These are phyloP conservation scores for Pachypanchax playfairii DNA, from an alignment of 2,113 vertebrate species.

Conservation along the genomic window DNA sequence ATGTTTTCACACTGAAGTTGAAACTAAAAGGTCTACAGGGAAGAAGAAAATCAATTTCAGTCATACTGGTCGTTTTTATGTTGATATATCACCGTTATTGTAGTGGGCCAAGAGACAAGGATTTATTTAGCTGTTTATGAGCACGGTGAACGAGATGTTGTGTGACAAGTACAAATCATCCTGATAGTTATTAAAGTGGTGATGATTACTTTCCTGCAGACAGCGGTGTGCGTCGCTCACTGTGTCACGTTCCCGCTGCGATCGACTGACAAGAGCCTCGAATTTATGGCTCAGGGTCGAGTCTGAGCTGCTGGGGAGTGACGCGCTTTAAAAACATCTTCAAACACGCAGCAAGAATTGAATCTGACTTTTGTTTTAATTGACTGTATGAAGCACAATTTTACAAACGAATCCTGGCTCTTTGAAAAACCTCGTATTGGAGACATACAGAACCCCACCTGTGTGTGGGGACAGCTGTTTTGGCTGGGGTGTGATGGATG, in stretches of 20 bases:
- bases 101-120: conserved; percentile 19
- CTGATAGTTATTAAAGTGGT: conserved; percentile 74
- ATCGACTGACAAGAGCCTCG: conserved; percentile 39
- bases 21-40: conserved; percentile 26
- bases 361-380: conserved; percentile 39
- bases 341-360: conserved; percentile 17
- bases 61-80: conserved; percentile 41
- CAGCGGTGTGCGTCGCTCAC: conserved; percentile 26
- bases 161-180: conserved; percentile 78
- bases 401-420: background rate
- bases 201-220: conserved; percentile 50
- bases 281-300: conserved; percentile 47
- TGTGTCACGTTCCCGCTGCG: conserved; percentile 47
- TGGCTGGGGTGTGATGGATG: conserved; percentile 49
- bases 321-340: conserved; percentile 45
- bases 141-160: conserved; percentile 38
- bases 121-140: conserved; percentile 64
- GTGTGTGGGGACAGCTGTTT: conserved; percentile 23
- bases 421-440: background rate
- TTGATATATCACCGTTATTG: conserved; percentile 55
- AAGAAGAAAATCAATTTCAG: conserved; percentile 59
- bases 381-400: conserved; percentile 6
- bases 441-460: background rate
- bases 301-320: conserved; percentile 37
- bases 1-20: conserved; percentile 29